These are phyloP conservation scores for Nettapus auritus DNA, from an alignment of 2,113 vertebrate genomes.

Conservation along the genomic window DNA sequence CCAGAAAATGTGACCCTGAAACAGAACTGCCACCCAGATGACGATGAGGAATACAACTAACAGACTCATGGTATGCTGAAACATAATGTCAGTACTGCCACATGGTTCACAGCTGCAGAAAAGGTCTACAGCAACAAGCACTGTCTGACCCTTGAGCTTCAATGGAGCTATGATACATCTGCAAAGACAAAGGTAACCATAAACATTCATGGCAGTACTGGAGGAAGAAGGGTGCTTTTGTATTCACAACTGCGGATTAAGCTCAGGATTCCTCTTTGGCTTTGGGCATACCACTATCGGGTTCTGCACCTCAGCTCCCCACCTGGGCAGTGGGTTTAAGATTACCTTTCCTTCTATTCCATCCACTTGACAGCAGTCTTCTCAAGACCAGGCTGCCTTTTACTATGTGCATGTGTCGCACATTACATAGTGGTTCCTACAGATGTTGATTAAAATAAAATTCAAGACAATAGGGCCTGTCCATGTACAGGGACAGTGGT, in stretches of 20 bases:
- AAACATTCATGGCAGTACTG: not conserved
- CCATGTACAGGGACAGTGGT: accelerated
- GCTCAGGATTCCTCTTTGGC: not conserved
- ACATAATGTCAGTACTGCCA: constrained; percentile 62
- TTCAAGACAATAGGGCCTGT: not conserved
- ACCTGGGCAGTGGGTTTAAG: not conserved
- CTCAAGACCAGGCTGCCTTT: not conserved
- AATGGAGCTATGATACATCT: constrained; percentile 65
- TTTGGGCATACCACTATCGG: not conserved
- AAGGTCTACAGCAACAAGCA: constrained; percentile 73
- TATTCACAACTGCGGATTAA: not conserved
- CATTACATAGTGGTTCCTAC: not conserved
- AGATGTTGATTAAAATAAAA: not conserved
- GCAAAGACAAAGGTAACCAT: constrained; percentile 69
- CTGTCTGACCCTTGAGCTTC: constrained; percentile 66
- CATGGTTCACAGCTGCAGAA: constrained; percentile 67
- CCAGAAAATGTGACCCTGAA: constrained; percentile 68
- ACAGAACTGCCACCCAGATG: constrained; percentile 74
- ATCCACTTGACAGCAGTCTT: not conserved
- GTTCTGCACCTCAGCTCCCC: not conserved
- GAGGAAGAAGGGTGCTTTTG: not conserved
- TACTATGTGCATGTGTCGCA: not conserved
- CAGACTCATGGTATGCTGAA: constrained; percentile 72
- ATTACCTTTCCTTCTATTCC: not conserved
- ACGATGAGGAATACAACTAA: constrained; percentile 52